phyloP scores from a whole-genome alignment of 2,797 vertebrate genomes.

The Passerculus sandwichensis region DNA sequence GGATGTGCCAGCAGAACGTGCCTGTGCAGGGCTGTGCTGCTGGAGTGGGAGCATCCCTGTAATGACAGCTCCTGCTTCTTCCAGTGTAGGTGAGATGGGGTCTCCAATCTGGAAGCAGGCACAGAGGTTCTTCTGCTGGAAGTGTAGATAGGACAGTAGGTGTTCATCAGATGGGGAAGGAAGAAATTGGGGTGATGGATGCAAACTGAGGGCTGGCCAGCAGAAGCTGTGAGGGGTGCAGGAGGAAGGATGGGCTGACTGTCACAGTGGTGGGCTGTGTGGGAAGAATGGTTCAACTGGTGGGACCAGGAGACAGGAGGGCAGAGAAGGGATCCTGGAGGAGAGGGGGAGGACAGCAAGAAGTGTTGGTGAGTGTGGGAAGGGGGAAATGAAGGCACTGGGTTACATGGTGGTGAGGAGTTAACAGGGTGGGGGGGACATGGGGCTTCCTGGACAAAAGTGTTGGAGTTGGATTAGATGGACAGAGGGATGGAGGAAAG shows the following conservation, averaged over 20 bases:
- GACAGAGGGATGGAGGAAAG: neutral
- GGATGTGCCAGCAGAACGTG: neutral
- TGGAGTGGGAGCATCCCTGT: neutral
- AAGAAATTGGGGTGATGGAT: neutral
- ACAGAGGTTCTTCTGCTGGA: neutral
- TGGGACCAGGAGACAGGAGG: neutral
- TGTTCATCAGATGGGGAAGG: neutral
- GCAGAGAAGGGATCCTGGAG: neutral
- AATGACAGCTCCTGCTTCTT: neutral
- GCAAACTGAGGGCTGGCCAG: neutral
- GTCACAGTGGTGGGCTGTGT: neutral
- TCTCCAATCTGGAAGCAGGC: neutral
- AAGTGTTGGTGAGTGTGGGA: neutral
- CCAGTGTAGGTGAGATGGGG: neutral
- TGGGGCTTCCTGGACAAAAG: neutral
- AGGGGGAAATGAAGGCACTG: neutral
- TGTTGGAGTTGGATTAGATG: neutral
- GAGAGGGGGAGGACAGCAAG: neutral
- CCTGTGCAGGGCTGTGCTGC: neutral
- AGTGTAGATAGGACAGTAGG: neutral
- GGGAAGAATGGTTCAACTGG: neutral
- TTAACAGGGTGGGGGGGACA: neutral
- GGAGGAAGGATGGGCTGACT: neutral
- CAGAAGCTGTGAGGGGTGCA: neutral
- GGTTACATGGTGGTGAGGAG: neutral